Percentiles rank a stretch among this genome's conserved stretches.
These are phyloP conservation scores for Sitta carolinensis DNA, from an alignment of 2,797 vertebrate species.

Conservation along the genomic window DNA sequence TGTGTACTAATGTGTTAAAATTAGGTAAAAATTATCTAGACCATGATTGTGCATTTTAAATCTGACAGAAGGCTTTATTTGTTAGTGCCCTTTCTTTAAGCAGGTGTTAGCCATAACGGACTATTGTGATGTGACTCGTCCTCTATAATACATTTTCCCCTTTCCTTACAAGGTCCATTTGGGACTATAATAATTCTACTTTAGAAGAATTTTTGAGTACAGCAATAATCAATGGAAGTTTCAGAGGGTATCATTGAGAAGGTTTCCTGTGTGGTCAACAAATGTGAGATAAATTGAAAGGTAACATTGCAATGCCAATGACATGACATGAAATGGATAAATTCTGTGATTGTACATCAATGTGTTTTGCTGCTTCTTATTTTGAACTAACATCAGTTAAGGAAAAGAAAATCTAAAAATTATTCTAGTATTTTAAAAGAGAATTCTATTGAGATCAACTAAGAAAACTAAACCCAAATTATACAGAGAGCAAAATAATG, in stretches of 20 bases:
- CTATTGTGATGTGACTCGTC: neutral
- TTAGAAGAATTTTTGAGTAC: neutral
- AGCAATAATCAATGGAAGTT: neutral
- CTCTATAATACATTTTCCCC: neutral
- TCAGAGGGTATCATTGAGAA: neutral
- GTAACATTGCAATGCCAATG: rapidly evolving
- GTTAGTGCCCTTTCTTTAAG: neutral
- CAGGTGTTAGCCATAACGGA: neutral
- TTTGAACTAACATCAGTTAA: neutral
- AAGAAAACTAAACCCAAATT: neutral
- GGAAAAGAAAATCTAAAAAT: neutral
- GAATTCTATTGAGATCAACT: neutral
- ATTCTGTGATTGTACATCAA: neutral
- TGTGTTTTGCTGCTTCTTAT: neutral
- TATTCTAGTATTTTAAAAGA: neutral
- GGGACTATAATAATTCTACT: neutral
- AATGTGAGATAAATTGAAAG: neutral
- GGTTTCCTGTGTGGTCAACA: neutral
- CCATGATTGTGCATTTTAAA: neutral
- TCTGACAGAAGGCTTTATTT: neutral
- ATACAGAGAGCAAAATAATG: neutral
- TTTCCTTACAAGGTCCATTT: neutral
- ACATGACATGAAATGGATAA: neutral
- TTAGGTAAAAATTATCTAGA: neutral
- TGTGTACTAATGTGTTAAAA: neutral